Base-by-base conservation (phyloP, 2,113 vertebrate genomes). In the Sinocyclocheilus anshuiensis region DNA sequence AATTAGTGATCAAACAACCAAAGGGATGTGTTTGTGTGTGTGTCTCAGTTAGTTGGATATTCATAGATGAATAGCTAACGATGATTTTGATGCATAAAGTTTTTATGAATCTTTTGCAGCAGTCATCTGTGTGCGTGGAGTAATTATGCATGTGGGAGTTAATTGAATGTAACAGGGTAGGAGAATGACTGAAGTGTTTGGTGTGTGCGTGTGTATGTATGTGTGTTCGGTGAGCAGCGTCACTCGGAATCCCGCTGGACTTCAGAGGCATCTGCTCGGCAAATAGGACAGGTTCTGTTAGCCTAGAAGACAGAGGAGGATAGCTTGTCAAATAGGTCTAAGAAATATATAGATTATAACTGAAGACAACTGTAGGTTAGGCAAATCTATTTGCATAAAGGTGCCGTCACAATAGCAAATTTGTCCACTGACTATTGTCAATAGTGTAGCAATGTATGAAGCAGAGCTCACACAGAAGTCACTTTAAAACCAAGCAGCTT, bases 181-280 rank as follows among this genome's bases (percentile, higher is more conserved):
- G 53, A 85, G 24, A 50, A 33, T 61, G 72, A 45, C 59, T 13
- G 26, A 81, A 83, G n/a, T 77, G 77, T 86, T 74, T 72, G 55
- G 63, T 13, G 48, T 39, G 39, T 39, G 39, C 1, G 39, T 1
- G 39, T 7, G 39, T 39, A 6, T 39, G 42, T 45, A 9, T 9
- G 24, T 65, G 72, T 95, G 96, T 91, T 92, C 92, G 92, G 90
- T 91, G 91, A 92, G 93, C 92, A 90, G 89, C 91, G 94, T 99
- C 96, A 99, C 96, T 99, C 98, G 55, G 97, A 98, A 96, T 99
- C 97, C 92, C 97, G 96, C 92, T 99, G 98, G 87, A 98, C 97
- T 95, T 98, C 98, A 0, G 97, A 99, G 89, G 98, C 97, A 90
- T 99, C 97, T 83, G 98, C 98, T 95, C 98, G 96, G 92, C 98